Evolutionary conservation across 1,140 invertebrate species (phyloP).

Genomic region (Paracyclopina nana): DNA sequence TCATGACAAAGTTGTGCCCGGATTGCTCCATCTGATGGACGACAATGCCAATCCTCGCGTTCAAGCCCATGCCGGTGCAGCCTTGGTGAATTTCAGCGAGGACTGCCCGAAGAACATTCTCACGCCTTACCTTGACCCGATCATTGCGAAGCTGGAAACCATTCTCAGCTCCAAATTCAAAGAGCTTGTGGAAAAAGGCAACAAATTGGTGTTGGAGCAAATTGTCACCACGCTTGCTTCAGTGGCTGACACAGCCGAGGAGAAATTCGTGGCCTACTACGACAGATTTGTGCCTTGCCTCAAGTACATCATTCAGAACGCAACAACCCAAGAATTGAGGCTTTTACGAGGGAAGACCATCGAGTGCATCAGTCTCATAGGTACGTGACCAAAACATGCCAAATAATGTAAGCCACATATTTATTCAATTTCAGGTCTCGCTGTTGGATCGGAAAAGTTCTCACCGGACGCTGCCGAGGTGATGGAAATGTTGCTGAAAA

Average conservation of each 20-base stretch:
- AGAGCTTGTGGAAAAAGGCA: conserved; percentile 76
- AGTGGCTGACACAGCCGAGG: conserved; percentile 93
- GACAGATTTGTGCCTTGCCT: conserved; percentile 74
- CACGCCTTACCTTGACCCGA: conserved; percentile 63
- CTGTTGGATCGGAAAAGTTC: conserved; percentile 91
- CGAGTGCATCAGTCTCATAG: conserved; percentile 96
- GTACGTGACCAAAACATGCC: too few relatives aligned
- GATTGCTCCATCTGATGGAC: conserved; percentile 68
- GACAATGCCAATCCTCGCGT: conserved; percentile 80
- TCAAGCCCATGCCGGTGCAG: conserved; percentile 55
- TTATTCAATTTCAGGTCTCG: too few relatives aligned
- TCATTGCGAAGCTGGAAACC: conserved; percentile 74
- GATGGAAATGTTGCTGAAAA: conserved; percentile 84
- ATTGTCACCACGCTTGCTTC: conserved; percentile 95
- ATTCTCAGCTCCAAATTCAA: conserved; percentile 80
- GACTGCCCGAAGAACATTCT: conserved; percentile 91
- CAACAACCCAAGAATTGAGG: conserved; percentile 62
- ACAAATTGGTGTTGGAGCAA: conserved; percentile 91
- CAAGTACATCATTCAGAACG: conserved; percentile 92
- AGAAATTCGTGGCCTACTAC: conserved; percentile 65
- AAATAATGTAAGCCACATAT: too few relatives aligned
- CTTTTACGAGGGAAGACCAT: conserved; percentile 85
- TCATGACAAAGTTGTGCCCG: conserved; percentile 78
- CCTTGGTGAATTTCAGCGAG: conserved; percentile 96
- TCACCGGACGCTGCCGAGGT: conserved; percentile 79